Evolutionary conservation across 2,113 vertebrate species (phyloP).

Genomic region (Tinamus guttatus): DNA sequence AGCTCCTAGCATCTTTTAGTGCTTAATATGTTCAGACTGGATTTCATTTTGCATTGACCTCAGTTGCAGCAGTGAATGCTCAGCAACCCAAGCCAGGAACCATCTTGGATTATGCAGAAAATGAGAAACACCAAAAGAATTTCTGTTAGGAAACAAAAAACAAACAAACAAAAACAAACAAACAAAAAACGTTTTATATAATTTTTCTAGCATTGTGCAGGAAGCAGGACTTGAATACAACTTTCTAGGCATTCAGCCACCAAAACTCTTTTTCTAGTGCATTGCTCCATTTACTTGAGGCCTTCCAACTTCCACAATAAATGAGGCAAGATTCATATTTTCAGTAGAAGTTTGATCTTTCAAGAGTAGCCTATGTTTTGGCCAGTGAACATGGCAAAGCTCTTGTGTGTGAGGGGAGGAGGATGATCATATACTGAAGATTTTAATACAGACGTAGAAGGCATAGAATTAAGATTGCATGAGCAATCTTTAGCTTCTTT

Average conservation of each 20-base stretch:
- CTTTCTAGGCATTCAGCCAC: not conserved
- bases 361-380: not conserved
- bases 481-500: not conserved
- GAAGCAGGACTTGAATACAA: not conserved
- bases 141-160: not conserved
- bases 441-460: not conserved
- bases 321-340: not conserved
- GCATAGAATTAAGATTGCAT: not conserved
- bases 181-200: not conserved
- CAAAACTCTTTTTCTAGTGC: not conserved
- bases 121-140: not conserved
- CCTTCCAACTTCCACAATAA: not conserved
- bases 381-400: not conserved
- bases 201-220: not conserved
- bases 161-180: not conserved
- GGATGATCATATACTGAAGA: not conserved
- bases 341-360: not conserved
- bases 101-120: not conserved
- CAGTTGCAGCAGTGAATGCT: not conserved
- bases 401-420: not conserved
- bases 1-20: not conserved
- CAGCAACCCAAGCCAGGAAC: not conserved
- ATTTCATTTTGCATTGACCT: slow-evolving; percentile 35
- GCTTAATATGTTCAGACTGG: not conserved
- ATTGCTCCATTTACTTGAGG: not conserved